phyloP scores from a whole-genome alignment of 53 echinoderm and acorn worm genomes.

The Luidia sarsii region DNA sequence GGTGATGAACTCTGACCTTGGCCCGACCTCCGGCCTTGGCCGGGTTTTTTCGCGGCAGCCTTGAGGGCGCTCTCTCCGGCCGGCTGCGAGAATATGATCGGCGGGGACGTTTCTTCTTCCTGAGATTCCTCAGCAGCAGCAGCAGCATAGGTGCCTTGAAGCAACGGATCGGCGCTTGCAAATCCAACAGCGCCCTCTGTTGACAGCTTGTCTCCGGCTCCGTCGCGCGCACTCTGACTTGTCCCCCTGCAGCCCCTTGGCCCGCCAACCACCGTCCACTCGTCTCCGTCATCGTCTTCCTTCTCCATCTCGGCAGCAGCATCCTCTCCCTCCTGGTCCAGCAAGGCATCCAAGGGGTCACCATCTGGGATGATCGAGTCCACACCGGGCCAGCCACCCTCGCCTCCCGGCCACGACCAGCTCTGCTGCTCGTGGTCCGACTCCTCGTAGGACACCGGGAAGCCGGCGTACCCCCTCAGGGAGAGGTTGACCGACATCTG shows the following conservation, averaged over 20 bases:
- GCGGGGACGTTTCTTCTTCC: too few species aligned
- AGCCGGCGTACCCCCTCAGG: constrained; percentile 25
- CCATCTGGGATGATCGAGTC: neutral
- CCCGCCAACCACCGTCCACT: constrained; percentile 35
- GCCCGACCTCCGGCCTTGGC: constrained; percentile 8
- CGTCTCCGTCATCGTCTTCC: constrained; percentile 11
- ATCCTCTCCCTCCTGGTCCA: neutral
- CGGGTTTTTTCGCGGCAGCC: too few species aligned
- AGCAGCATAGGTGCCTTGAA: too few species aligned
- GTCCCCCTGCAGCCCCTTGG: too few species aligned
- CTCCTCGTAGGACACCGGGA: constrained; percentile 17
- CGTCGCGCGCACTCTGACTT: neutral
- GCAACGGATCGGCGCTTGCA: too few species aligned
- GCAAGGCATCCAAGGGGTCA: neutral
- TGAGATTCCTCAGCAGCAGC: too few species aligned
- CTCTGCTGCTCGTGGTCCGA: neutral
- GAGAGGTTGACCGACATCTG: constrained; percentile 44
- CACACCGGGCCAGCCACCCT: neutral
- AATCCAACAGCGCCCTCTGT: constrained; percentile 7
- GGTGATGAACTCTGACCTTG: constrained; percentile 32
- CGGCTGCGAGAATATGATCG: too few species aligned
- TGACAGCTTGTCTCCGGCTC: neutral
- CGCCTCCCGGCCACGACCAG: neutral
- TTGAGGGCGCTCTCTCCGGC: neutral
- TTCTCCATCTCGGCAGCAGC: neutral